A percentile compares a stretch with the other conserved stretches of the same genome.
Evolutionary conservation across 2,113 vertebrate species (phyloP).

Genomic region (Podiceps cristatus): DNA sequence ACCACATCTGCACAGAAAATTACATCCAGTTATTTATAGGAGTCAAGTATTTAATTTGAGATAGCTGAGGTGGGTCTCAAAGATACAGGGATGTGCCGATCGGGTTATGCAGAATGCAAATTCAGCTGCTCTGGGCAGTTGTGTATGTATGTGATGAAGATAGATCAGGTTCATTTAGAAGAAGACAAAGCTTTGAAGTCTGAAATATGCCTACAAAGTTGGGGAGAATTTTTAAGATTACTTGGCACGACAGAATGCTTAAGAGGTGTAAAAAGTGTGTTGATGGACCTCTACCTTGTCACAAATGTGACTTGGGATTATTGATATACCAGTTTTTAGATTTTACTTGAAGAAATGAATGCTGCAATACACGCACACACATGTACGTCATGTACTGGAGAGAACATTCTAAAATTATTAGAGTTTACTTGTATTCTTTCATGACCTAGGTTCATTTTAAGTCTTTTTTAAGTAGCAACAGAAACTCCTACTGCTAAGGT

Average conservation of each 20-base stretch:
- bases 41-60: not conserved
- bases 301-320: not conserved
- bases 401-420: not conserved
- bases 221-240: not conserved
- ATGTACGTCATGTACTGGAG: accelerated
- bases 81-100: not conserved
- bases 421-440: not conserved
- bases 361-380: accelerated
- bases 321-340: not conserved
- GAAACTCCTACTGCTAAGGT: not conserved
- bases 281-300: not conserved
- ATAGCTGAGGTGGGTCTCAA: not conserved
- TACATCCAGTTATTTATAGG: not conserved
- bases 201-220: accelerated
- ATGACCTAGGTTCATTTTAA: not conserved
- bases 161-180: not conserved
- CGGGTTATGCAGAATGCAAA: not conserved
- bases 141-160: not conserved
- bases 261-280: not conserved
- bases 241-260: not conserved
- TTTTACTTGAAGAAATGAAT: not conserved
- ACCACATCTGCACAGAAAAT: not conserved
- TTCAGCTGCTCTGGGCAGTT: not conserved
- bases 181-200: not conserved
- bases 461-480: not conserved